Conservation (phyloP, 2,113 vertebrate species). For the Pelodiscus sinensis region DNA sequence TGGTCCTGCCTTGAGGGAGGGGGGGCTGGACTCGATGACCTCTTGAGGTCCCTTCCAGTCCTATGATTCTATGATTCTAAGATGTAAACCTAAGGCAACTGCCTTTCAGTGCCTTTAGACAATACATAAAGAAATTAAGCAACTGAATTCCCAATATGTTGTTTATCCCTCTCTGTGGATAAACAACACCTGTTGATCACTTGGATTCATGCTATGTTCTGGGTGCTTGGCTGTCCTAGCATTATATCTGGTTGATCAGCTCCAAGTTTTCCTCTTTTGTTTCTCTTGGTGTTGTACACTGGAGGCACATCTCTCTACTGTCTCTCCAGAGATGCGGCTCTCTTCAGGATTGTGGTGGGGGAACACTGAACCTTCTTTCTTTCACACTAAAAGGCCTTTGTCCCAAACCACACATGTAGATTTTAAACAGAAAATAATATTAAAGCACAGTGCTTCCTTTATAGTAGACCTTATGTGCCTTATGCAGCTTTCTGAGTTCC, state of each 20-base stretch:
- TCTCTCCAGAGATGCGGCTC: slow-evolving; percentile 65
- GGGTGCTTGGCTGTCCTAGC: slow-evolving; percentile 1
- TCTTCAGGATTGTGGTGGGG: slow-evolving; percentile 34
- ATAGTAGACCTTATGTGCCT: slow-evolving; percentile 78
- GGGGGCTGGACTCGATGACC: too few species aligned
- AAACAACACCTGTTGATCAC: slow-evolving; percentile 60
- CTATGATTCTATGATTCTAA: too few species aligned
- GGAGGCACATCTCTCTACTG: slow-evolving; percentile 65
- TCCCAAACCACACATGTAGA: slow-evolving; percentile 84
- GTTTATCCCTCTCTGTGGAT: neutral
- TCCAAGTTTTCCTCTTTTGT: slow-evolving; percentile 42
- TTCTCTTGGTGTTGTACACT: slow-evolving; percentile 12
- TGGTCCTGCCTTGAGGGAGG: too few species aligned
- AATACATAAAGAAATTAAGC: neutral
- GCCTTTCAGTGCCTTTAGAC: neutral
- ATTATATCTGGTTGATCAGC: slow-evolving; percentile 39
- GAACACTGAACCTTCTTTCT: slow-evolving; percentile 80
- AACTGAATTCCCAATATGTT: neutral
- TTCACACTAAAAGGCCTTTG: slow-evolving; percentile 84
- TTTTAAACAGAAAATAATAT: slow-evolving; percentile 82
- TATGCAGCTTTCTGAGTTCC: slow-evolving; percentile 79
- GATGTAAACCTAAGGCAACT: neutral
- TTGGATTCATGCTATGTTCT: neutral
- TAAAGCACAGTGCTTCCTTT: slow-evolving; percentile 84
- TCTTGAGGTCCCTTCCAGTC: too few species aligned